Evolutionary conservation across 2,797 vertebrate genomes (phyloP), one percentile per base, ranked within the genome.

Genomic region (Sphaeramia orbicularis): DNA sequence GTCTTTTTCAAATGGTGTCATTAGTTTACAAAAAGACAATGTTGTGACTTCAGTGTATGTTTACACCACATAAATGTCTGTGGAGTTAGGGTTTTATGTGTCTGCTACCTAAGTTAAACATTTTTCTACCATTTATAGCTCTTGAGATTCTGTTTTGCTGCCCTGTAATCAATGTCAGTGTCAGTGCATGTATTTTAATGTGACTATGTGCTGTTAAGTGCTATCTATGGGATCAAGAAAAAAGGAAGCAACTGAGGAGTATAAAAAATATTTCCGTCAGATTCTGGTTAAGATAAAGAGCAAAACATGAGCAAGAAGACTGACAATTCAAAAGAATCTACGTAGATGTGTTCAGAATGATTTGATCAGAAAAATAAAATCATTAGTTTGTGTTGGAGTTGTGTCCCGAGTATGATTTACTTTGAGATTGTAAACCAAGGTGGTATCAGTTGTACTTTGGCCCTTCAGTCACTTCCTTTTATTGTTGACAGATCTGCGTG

Each of bases 11-110:
- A 57, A 57, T 58, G 24, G 42, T 86, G 70, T 74, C 36, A 85
- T 77, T 89, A 71, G 85, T 85, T 87, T 88, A 86, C 81, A 86
- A 72, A 76, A 61, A 43, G 49, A 51, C 65, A 32, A 66, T 42
- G n/a, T 35, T 74, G 63, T 76, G 53, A 68, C 64, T 73, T 47
- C 73, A 53, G 72, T 54, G 16, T 65, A 9, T 85, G 85, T 87
- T 85, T 83, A 83, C 78, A 72, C 8, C 54, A 36, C 10, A 15
- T 65, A 13, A 32, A 50, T 75, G 21, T 74, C 24, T 65, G 51
- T 74, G 43, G 15, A 64, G 77, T 73, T 71, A 57, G 61, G 27
- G 19, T 65, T 78, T 84, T 80, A 53, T 76, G 24, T 80, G 24
- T 76, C 12, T 50, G 2, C n/a, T 50, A 3, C 27, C n/a, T 43